Percentiles rank a stretch among this genome's conserved stretches.
phyloP scores from a whole-genome alignment of 2,888 invertebrate genomes.

The Apamea sordens region DNA sequence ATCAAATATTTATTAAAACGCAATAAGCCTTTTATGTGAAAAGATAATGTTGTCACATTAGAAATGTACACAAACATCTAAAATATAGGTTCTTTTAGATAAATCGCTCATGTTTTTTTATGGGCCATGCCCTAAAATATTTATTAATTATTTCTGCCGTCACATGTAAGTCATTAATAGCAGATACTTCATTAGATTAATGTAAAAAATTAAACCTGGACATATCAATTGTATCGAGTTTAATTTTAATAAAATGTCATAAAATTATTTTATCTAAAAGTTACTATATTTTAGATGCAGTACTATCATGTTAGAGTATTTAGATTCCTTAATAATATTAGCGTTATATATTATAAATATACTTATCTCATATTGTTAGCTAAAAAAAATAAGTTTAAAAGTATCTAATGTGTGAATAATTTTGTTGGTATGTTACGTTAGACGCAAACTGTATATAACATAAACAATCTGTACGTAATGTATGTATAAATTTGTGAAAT shows the following conservation, averaged over 20 bases:
- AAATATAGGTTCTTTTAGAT: constrained; percentile 61
- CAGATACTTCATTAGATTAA: constrained; percentile 24
- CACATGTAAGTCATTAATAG: constrained; percentile 13
- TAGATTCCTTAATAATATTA: constrained; percentile 84
- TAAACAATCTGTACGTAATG: constrained; percentile 50
- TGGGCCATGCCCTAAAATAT: background rate
- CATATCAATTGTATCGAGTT: constrained; percentile 62
- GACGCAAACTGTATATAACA: constrained; percentile 65
- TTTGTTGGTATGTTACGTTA: constrained; percentile 71
- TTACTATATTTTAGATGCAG: constrained; percentile 72
- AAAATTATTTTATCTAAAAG: constrained; percentile 56
- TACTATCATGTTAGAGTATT: constrained; percentile 77
- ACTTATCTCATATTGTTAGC: constrained; percentile 86
- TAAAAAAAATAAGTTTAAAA: constrained; percentile 81
- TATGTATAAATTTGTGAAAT: constrained; percentile 60
- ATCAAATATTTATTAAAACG: constrained; percentile 55
- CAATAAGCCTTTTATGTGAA: constrained; percentile 61
- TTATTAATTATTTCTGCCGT: constrained; percentile 24
- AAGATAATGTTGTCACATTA: constrained; percentile 70
- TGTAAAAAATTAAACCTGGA: constrained; percentile 49
- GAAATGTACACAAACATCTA: constrained; percentile 64
- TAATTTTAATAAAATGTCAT: constrained; percentile 29
- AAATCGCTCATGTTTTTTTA: constrained; percentile 8
- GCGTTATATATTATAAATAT: constrained; percentile 83
- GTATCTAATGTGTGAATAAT: constrained; percentile 78